phyloP scores from a whole-genome alignment of 2,888 invertebrate genomes.

The Dascillus cervinus region DNA sequence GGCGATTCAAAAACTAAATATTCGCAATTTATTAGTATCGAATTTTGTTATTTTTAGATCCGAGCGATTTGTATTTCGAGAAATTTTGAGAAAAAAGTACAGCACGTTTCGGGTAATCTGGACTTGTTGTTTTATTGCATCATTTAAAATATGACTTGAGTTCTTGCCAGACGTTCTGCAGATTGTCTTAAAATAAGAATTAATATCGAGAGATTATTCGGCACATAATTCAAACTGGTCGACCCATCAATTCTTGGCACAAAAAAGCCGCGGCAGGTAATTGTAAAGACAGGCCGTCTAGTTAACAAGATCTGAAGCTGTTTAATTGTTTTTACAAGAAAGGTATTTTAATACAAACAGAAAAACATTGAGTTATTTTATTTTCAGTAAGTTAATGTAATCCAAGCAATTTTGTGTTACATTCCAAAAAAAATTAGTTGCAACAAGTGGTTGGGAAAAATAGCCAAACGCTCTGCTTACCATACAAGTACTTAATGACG shows the following conservation, averaged over 20 bases:
- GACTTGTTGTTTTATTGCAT: slow-evolving; percentile 1
- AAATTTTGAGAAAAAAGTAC: too few species aligned
- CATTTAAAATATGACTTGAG: not conserved
- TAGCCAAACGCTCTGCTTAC: slow-evolving; percentile 47
- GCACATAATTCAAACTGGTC: too few species aligned
- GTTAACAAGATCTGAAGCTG: slow-evolving; percentile 7
- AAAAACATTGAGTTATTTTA: slow-evolving; percentile 1
- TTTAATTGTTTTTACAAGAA: slow-evolving; percentile 2
- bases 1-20: too few species aligned
- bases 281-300: slow-evolving; percentile 14
- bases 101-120: too few species aligned
- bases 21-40: too few species aligned
- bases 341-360: not conserved
- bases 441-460: slow-evolving; percentile 10
- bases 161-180: not conserved
- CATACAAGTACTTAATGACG: slow-evolving; percentile 74
- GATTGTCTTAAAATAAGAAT: too few species aligned
- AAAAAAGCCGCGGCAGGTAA: slow-evolving; percentile 9
- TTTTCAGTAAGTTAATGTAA: too few species aligned
- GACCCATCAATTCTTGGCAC: slow-evolving; percentile 9
- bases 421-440: too few species aligned
- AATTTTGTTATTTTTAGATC: too few species aligned
- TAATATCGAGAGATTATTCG: too few species aligned
- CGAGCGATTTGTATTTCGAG: too few species aligned
- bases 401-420: too few species aligned